Percentiles rank a stretch among this genome's conserved stretches.
Evolutionary conservation across 2,888 invertebrate species (phyloP).

Genomic region (Lathronympha strigana): DNA sequence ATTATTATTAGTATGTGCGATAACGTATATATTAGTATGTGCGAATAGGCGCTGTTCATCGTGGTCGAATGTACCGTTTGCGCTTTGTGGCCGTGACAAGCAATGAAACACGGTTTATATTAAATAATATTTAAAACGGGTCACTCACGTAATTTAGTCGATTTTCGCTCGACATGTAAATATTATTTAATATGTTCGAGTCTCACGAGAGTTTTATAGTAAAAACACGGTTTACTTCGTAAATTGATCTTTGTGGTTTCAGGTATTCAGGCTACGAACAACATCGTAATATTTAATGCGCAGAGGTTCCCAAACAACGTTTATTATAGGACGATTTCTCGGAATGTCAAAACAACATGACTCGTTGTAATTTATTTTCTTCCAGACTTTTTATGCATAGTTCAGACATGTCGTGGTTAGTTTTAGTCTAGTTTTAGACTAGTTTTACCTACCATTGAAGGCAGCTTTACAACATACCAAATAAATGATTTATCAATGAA

Average conservation of each 20-base stretch:
- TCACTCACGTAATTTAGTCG: no score
- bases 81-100: slow-evolving; percentile 8
- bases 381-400: no score
- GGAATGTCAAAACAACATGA: not conserved
- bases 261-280: slow-evolving; percentile 19
- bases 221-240: slow-evolving; percentile 18
- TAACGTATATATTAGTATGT: slow-evolving; percentile 10
- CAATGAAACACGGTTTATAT: slow-evolving; percentile 21
- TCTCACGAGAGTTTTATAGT: no score
- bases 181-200: no score
- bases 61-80: slow-evolving; percentile 7
- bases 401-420: no score
- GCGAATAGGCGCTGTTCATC: not conserved
- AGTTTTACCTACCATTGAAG: no score
- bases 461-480: no score
- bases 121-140: no score
- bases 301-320: not conserved
- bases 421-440: no score
- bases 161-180: no score
- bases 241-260: slow-evolving; percentile 26
- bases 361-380: no score
- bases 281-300: slow-evolving; percentile 25
- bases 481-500: no score
- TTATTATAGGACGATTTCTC: not conserved
- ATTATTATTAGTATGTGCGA: slow-evolving; percentile 5